Percentiles rank a stretch among this genome's conserved stretches.
Conservation (phyloP, 2,797 vertebrate genomes). For the Cuniculus paca region DNA sequence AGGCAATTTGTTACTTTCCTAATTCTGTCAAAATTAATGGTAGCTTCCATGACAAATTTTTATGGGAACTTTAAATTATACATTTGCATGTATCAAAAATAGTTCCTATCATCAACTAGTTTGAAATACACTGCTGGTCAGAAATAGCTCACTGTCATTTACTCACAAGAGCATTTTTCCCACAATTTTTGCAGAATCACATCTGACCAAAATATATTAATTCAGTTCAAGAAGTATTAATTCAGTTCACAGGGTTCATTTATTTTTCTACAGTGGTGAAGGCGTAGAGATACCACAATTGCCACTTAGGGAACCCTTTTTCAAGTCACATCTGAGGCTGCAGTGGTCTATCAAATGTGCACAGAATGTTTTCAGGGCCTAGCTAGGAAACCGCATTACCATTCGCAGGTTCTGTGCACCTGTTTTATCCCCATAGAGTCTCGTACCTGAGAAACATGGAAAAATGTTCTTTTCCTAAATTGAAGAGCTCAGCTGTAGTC, state of each 20-base stretch:
- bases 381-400: slow-evolving; percentile 35
- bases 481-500: slow-evolving; percentile 76
- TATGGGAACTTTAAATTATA: slow-evolving; percentile 70
- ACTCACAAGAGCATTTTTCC: slow-evolving; percentile 72
- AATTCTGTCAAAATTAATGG: slow-evolving; percentile 79
- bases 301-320: background rate
- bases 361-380: slow-evolving; percentile 39
- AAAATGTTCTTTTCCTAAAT: slow-evolving; percentile 75
- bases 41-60: slow-evolving; percentile 62
- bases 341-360: background rate
- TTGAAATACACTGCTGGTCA: slow-evolving; percentile 75
- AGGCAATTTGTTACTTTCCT: slow-evolving; percentile 78
- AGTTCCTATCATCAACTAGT: slow-evolving; percentile 79
- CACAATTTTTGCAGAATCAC: slow-evolving; percentile 60
- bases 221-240: slow-evolving; percentile 54
- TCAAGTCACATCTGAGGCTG: slow-evolving; percentile 16
- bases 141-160: slow-evolving; percentile 80
- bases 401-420: slow-evolving; percentile 17
- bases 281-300: slow-evolving; percentile 15
- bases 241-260: slow-evolving; percentile 54
- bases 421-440: background rate
- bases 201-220: slow-evolving; percentile 66
- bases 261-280: slow-evolving; percentile 54
- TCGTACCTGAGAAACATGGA: slow-evolving; percentile 72
- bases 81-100: slow-evolving; percentile 81